Evolutionary conservation across 2,888 invertebrate species (phyloP).

Genomic region (Drosophila paucipuncta): DNA sequence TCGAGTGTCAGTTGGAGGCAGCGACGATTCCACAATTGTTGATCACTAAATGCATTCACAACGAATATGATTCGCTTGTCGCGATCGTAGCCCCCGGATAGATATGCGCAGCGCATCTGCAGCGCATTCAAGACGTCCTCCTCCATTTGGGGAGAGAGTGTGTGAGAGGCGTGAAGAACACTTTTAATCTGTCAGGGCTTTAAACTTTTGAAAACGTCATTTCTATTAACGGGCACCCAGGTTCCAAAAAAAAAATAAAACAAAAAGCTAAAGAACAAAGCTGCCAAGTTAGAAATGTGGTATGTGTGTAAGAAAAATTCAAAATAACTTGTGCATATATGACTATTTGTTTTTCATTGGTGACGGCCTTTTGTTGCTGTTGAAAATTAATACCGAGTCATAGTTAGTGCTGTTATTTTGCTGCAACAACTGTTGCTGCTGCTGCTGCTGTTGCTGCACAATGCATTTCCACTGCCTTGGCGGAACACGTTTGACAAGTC

Average conservation of each 20-base stretch:
- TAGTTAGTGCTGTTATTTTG: constrained; percentile 62
- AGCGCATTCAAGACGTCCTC: constrained; percentile 87
- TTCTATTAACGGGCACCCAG: constrained; percentile 43
- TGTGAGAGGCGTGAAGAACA: constrained; percentile 18
- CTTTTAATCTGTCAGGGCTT: constrained; percentile 41
- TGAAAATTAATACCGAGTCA: constrained; percentile 74
- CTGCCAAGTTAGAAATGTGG: constrained; percentile 18
- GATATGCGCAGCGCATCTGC: constrained; percentile 87
- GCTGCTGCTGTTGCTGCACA: constrained; percentile 53
- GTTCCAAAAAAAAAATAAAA: neutral
- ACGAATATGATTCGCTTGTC: constrained; percentile 88
- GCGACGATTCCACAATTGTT: constrained; percentile 86
- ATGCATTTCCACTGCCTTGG: constrained; percentile 74
- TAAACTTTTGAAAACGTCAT: constrained; percentile 40
- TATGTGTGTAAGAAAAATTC: constrained; percentile 19
- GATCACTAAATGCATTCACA: constrained; percentile 87
- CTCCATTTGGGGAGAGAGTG: constrained; percentile 85
- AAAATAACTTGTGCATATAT: constrained; percentile 28
- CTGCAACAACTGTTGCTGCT: constrained; percentile 22
- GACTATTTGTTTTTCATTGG: constrained; percentile 55
- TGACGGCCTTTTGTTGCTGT: constrained; percentile 29
- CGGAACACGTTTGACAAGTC: constrained; percentile 80
- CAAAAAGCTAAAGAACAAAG: constrained; percentile 11
- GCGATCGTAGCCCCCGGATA: constrained; percentile 89
- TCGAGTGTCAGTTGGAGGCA: constrained; percentile 83